Evolutionary conservation across 2,888 invertebrate genomes (phyloP).

Genomic region (Nomada goodeniana): DNA sequence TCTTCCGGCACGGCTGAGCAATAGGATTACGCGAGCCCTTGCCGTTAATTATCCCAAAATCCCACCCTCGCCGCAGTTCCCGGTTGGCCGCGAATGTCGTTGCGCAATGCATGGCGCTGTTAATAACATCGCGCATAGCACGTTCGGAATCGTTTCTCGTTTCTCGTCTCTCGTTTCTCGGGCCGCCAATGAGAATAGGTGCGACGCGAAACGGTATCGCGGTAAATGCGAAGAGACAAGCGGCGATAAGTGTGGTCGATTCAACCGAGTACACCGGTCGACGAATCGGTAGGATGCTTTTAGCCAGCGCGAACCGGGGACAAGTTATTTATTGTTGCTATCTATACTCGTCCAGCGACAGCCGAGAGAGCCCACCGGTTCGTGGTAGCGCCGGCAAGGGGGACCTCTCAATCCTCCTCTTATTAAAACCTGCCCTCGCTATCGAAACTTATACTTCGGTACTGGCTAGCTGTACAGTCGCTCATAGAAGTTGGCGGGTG

Average conservation of each 20-base stretch:
- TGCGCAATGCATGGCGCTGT: slow-evolving; percentile 1
- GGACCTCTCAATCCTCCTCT: slow-evolving; percentile 83
- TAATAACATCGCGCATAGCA: background rate
- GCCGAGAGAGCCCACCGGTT: slow-evolving; percentile 66
- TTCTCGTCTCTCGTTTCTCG: background rate
- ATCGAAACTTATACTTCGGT: slow-evolving; percentile 78
- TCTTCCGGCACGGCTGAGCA: slow-evolving; percentile 1
- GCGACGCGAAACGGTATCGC: slow-evolving; percentile 35
- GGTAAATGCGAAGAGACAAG: slow-evolving; percentile 44
- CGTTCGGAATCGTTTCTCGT: background rate
- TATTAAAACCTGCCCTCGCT: slow-evolving; percentile 83
- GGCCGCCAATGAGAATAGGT: background rate
- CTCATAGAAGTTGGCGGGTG: slow-evolving; percentile 62
- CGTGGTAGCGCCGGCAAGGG: slow-evolving; percentile 70
- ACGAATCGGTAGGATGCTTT: slow-evolving; percentile 79
- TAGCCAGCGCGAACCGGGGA: slow-evolving; percentile 74
- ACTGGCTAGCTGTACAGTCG: slow-evolving; percentile 75
- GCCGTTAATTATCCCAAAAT: slow-evolving; percentile 41
- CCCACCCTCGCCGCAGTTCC: slow-evolving; percentile 31
- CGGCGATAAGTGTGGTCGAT: slow-evolving; percentile 42
- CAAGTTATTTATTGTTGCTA: slow-evolving; percentile 84
- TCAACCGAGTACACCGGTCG: slow-evolving; percentile 23
- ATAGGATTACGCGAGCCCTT: slow-evolving; percentile 44
- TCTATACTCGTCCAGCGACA: slow-evolving; percentile 74
- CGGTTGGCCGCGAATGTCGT: background rate